These are phyloP conservation scores for Nomada flava DNA, from an alignment of 2,888 invertebrate species.

Conservation along the genomic window DNA sequence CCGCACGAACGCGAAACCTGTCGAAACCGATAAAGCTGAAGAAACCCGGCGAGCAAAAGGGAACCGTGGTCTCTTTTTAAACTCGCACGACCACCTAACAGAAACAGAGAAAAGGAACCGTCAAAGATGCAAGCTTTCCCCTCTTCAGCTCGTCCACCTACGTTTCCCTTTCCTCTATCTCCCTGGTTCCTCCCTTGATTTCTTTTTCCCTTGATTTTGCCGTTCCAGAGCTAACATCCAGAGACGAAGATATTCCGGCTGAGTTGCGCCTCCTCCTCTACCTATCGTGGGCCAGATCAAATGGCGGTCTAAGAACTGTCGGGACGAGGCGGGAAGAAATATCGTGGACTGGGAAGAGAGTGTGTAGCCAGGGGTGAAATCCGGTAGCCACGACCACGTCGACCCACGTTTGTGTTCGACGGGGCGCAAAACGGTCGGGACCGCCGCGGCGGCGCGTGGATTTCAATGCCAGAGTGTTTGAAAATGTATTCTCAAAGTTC, in stretches of 20 bases:
- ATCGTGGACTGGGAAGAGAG: slow-evolving; percentile 69
- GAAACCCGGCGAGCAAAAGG: slow-evolving; percentile 37
- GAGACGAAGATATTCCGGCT: slow-evolving; percentile 79
- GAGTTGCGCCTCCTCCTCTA: slow-evolving; percentile 76
- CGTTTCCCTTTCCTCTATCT: slow-evolving; percentile 31
- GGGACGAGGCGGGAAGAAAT: slow-evolving; percentile 68
- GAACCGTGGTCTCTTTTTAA: slow-evolving; percentile 56
- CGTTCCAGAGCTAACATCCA: slow-evolving; percentile 51
- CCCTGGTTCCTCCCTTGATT: slow-evolving; percentile 37
- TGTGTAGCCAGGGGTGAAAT: slow-evolving; percentile 83
- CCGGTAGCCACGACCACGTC: slow-evolving; percentile 82
- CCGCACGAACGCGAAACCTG: slow-evolving; percentile 22
- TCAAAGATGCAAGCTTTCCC: background rate
- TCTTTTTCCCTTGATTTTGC: slow-evolving; percentile 47
- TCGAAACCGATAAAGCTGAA: slow-evolving; percentile 48
- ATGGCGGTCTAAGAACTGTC: slow-evolving; percentile 73
- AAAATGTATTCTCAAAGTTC: background rate
- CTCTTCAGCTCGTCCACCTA: slow-evolving; percentile 13
- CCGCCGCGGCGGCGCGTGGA: slow-evolving; percentile 45
- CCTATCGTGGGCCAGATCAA: slow-evolving; percentile 81
- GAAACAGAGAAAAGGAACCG: slow-evolving; percentile 68
- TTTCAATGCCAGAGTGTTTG: slow-evolving; percentile 4
- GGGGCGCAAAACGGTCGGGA: slow-evolving; percentile 74
- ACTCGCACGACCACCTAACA: slow-evolving; percentile 62
- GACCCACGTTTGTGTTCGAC: slow-evolving; percentile 79